Evolutionary conservation across 1,140 invertebrate genomes (phyloP), one percentile per base, ranked within the genome.

Genomic region (Drosophila mayri): DNA sequence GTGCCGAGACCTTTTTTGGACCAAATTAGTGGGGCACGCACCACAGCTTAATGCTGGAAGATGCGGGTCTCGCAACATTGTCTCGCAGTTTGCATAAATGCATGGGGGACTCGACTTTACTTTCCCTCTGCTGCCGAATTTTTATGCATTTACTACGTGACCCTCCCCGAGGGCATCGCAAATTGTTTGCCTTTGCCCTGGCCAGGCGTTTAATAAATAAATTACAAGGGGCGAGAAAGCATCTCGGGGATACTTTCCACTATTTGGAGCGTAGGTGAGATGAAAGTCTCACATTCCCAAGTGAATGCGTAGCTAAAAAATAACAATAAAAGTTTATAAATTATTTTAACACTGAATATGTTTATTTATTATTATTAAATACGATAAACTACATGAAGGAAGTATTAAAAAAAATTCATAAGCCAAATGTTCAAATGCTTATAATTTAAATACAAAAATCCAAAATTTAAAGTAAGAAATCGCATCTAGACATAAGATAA

Each of bases 101-200:
- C 81, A 83, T 84, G 76, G 55, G 72, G 61, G 58, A 35, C 62
- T 49, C 38, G 65, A 54, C 22, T 61, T 43, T 57, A 67, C 47
- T 76, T 50, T 68, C 20, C 58, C 61, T 79, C 59, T 78, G 72
- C 74, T 83, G 64, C 61, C 58, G 81, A 85, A 77, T 84, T 84
- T 84, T 84, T 84, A 85, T 85, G 81, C 81, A 84, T 84, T 84
- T 61, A 43, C 72, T 81, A 84, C 81, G 81, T 84, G 81, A 82
- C 81, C 59, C 46, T 44, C 14, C 22, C 57, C 43, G 30, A 35
- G 37, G 32, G 14, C 35, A 57, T 44, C 38, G 46, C 50, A 72
- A 76, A 72, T 80, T 72, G 57, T 67, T 71, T 67, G n/a, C 32
- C 65, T 30, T 25, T 37, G 22, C 30, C 28, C 22, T 61, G 80